Percentiles rank a stretch among this genome's conserved stretches.
phyloP scores from a whole-genome alignment of 2,888 invertebrate species.

The Metopia argyrocephala region DNA sequence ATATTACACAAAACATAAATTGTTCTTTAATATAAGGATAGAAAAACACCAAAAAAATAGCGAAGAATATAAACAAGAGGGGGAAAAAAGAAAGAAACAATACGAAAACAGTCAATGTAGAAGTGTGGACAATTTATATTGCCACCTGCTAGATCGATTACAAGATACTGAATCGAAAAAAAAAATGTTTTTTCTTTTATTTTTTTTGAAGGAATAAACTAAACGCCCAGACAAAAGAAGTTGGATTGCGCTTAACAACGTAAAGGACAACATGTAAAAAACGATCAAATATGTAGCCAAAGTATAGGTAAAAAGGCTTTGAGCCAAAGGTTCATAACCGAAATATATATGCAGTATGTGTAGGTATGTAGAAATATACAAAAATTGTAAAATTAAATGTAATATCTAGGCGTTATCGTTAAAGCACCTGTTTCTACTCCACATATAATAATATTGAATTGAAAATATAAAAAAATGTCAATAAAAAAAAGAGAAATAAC shows the following conservation, averaged over 20 bases:
- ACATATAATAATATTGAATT: constrained; percentile 14
- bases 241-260: constrained; percentile 21
- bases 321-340: background rate
- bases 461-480: constrained; percentile 9
- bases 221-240: constrained; percentile 52
- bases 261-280: constrained; percentile 29
- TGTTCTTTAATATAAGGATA: constrained; percentile 8
- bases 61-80: constrained; percentile 30
- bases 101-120: constrained; percentile 50
- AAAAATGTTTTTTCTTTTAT: too few species aligned
- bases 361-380: constrained; percentile 5
- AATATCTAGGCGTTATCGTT: constrained; percentile 59
- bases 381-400: background rate
- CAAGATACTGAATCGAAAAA: constrained; percentile 53
- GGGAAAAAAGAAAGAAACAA: constrained; percentile 2
- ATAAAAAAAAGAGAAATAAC: background rate
- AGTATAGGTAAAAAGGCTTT: constrained; percentile 11
- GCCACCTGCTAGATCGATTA: constrained; percentile 65
- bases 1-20: background rate
- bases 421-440: constrained; percentile 60
- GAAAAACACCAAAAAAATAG: constrained; percentile 13
- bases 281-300: constrained; percentile 31
- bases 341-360: background rate
- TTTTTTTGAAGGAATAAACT: too few species aligned
- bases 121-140: constrained; percentile 65